phyloP scores from a whole-genome alignment of 2,113 vertebrate genomes.

The Cryptotis parvus region DNA sequence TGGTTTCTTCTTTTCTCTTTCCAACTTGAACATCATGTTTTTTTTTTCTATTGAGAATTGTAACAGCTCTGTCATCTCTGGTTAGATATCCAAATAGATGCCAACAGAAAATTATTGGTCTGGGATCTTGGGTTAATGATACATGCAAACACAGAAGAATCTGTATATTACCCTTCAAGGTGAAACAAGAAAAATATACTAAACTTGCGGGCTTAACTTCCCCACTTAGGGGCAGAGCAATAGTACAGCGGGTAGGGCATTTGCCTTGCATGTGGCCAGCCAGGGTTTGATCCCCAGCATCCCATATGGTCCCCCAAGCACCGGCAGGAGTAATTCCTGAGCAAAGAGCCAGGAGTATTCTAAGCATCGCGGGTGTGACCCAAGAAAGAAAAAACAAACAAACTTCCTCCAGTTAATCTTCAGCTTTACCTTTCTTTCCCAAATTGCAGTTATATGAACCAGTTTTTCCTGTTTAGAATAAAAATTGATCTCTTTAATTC shows the following conservation, averaged over 20 bases:
- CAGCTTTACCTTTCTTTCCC: neutral
- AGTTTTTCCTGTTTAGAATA: neutral
- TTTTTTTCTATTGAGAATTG: neutral
- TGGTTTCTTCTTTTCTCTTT: neutral
- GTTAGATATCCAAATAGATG: neutral
- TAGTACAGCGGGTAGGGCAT: too few relatives aligned
- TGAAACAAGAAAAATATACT: neutral
- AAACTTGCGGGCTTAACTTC: neutral
- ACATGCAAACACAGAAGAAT: neutral
- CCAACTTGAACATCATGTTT: neutral
- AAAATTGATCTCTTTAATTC: constrained; percentile 17
- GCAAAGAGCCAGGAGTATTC: too few relatives aligned
- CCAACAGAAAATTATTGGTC: neutral
- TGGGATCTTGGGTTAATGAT: neutral
- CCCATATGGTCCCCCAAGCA: too few relatives aligned
- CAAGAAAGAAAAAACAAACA: too few relatives aligned
- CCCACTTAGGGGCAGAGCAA: too few relatives aligned
- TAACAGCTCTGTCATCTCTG: neutral
- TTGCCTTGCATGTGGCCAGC: too few relatives aligned
- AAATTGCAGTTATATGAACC: neutral
- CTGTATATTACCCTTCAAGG: neutral
- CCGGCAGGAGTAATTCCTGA: too few relatives aligned
- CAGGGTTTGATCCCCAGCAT: too few relatives aligned
- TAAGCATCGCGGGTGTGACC: too few relatives aligned
- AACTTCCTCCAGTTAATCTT: neutral